Evolutionary conservation across 2,797 vertebrate species (phyloP).

Genomic region (Oreochromis mossambicus): DNA sequence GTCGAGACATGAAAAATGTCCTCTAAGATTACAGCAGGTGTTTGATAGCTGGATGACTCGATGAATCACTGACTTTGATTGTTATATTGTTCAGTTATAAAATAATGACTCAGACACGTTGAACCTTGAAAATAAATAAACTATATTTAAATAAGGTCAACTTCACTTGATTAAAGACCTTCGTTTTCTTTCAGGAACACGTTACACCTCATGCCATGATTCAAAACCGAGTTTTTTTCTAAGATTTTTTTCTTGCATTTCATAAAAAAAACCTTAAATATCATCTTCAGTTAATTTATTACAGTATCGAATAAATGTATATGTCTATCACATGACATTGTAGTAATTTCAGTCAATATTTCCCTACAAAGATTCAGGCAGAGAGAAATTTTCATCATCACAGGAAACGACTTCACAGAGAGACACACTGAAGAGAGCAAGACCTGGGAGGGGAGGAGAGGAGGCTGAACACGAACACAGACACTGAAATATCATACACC

Average conservation of each 20-base stretch:
- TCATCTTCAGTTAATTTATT: slow-evolving; percentile 67
- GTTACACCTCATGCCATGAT: slow-evolving; percentile 77
- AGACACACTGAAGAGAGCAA: slow-evolving; percentile 65
- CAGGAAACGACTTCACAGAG: slow-evolving; percentile 64
- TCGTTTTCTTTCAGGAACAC: slow-evolving; percentile 68
- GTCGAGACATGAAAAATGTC: background rate
- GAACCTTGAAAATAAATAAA: slow-evolving; percentile 80
- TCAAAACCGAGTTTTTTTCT: slow-evolving; percentile 56
- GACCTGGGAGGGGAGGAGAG: slow-evolving; percentile 27
- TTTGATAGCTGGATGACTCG: background rate
- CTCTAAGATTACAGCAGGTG: background rate
- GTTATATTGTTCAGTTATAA: background rate
- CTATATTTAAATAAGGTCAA: slow-evolving; percentile 78
- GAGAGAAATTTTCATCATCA: slow-evolving; percentile 67
- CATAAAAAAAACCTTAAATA: slow-evolving; percentile 60
- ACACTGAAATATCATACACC: slow-evolving; percentile 57
- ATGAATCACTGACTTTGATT: background rate
- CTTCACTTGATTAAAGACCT: slow-evolving; percentile 65
- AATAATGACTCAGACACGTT: slow-evolving; percentile 65
- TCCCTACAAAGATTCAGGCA: slow-evolving; percentile 74
- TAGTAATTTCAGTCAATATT: slow-evolving; percentile 63
- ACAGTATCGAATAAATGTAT: slow-evolving; percentile 71
- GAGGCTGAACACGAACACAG: slow-evolving; percentile 51
- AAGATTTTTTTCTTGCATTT: slow-evolving; percentile 41
- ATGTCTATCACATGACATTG: slow-evolving; percentile 67